phyloP scores from a whole-genome alignment of 2,113 vertebrate species.

The Psittacula cyanocephala region DNA sequence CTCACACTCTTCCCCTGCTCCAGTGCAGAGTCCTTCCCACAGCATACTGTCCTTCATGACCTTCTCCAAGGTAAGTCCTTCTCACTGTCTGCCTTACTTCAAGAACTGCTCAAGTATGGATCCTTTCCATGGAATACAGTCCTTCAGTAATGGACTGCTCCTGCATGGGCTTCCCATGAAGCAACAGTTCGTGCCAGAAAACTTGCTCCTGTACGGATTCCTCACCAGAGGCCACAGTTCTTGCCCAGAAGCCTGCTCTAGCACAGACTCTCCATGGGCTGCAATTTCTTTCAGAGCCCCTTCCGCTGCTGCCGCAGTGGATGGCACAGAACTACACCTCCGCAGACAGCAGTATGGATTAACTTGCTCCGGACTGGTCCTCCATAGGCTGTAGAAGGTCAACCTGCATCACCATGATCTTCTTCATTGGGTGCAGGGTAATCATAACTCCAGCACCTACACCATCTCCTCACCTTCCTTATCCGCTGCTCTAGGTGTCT shows the following conservation, averaged over 20 bases:
- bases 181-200: not conserved
- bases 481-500: not conserved
- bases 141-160: not conserved
- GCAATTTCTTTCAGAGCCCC: not conserved
- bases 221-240: not conserved
- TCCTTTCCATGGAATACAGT: not conserved
- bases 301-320: not conserved
- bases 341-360: not conserved
- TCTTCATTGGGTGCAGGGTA: not conserved
- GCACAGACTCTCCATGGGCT: fast-evolving
- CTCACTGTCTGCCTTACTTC: not conserved
- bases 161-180: fast-evolving
- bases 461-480: not conserved
- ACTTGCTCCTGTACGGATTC: too few relatives aligned
- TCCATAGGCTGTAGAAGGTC: not conserved
- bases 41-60: not conserved
- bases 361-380: not conserved
- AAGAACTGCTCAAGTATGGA: not conserved
- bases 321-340: not conserved
- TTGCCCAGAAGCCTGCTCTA: not conserved
- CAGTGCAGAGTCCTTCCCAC: not conserved
- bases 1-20: not conserved
- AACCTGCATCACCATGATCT: not conserved
- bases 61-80: not conserved
- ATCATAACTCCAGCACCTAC: not conserved